phyloP scores from a whole-genome alignment of 1,140 invertebrate species.

The Mamestra configurata region DNA sequence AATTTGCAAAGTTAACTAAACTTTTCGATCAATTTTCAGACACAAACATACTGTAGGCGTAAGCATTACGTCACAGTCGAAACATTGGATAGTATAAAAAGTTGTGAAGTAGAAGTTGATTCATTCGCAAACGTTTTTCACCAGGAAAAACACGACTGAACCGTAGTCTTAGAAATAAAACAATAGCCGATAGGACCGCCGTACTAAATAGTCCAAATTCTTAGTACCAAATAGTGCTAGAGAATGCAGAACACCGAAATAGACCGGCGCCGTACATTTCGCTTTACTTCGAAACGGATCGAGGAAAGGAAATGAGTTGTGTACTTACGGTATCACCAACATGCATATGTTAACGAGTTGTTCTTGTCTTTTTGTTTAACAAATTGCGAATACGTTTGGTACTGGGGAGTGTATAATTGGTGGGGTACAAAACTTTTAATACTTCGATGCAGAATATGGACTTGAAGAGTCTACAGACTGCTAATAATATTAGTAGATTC shows the following conservation, averaged over 20 bases:
- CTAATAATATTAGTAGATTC: too few species aligned
- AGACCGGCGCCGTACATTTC: slow-evolving; percentile 40
- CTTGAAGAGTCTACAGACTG: too few species aligned
- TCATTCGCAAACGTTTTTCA: not conserved
- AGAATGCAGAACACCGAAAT: slow-evolving; percentile 20
- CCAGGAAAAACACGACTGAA: not conserved
- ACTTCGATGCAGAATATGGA: too few species aligned
- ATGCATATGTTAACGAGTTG: slow-evolving; percentile 37
- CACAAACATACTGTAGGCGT: not conserved
- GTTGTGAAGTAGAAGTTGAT: not conserved
- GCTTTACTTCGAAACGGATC: slow-evolving; percentile 35
- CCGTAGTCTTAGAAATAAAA: not conserved
- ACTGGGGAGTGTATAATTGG: not conserved
- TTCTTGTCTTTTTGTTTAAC: slow-evolving; percentile 16
- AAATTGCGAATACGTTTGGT: slow-evolving; percentile 2
- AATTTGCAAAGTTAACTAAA: slow-evolving; percentile 8
- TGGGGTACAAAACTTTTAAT: not conserved
- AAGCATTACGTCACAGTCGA: not conserved
- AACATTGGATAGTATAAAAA: not conserved
- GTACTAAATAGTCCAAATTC: slow-evolving; percentile 20
- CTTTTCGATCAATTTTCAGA: slow-evolving; percentile 10
- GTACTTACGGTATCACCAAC: slow-evolving; percentile 50
- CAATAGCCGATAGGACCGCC: not conserved
- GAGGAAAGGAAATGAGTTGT: slow-evolving; percentile 53
- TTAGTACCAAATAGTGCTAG: slow-evolving; percentile 13